Conservation (phyloP, 2,113 vertebrate genomes). For the Urocolius indicus region DNA sequence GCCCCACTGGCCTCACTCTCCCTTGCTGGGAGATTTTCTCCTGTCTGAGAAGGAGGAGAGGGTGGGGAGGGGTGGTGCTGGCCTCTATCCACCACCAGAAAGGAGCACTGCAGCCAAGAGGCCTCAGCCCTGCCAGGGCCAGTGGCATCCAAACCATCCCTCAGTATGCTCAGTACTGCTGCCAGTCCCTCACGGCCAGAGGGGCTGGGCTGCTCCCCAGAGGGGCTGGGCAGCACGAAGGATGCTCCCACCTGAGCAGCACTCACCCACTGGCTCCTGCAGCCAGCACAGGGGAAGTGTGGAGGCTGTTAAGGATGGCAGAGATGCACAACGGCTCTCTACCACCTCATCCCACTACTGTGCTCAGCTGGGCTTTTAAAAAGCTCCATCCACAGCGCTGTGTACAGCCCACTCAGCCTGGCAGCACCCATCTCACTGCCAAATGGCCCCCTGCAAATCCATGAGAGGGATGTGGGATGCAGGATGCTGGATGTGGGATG, state of each 20-base stretch:
- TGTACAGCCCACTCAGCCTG: neutral
- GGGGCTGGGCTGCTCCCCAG: neutral
- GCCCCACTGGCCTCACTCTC: neutral
- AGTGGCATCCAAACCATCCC: neutral
- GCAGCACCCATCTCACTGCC: neutral
- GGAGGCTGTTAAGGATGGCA: neutral
- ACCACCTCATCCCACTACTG: neutral
- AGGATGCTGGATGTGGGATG: neutral
- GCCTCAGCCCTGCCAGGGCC: neutral
- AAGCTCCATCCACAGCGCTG: fast-evolving
- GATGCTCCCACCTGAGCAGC: neutral
- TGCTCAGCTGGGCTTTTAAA: neutral
- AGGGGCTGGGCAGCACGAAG: fast-evolving
- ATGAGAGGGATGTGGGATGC: neutral
- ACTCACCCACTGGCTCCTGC: neutral
- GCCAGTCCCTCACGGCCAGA: neutral
- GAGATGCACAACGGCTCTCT: neutral
- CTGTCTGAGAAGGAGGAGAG: neutral
- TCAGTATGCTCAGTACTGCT: fast-evolving
- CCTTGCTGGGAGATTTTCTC: neutral
- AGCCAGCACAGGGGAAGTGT: neutral
- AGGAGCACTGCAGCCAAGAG: neutral
- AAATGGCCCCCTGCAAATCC: neutral
- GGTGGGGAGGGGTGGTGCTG: constrained; percentile 38
- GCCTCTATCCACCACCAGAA: neutral